Base-by-base conservation (phyloP, 2,797 vertebrate genomes). In the Onychomys leucogaster region DNA sequence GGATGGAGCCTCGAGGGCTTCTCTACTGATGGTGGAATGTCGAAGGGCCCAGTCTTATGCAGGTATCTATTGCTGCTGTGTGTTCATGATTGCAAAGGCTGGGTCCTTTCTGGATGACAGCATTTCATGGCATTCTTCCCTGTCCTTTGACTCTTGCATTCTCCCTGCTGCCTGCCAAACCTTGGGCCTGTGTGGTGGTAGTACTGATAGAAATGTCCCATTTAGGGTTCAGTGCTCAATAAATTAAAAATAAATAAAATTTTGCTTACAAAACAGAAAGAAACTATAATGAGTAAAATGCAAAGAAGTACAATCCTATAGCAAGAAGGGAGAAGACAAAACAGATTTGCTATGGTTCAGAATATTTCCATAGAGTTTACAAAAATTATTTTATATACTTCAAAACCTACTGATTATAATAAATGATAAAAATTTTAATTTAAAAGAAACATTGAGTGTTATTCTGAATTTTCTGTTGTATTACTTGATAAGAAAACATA, bases 401-500 rank as follows among this genome's bases (percentile, higher is more conserved):
- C 21, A 52, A 69, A 55, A 55, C 13, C 34, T 52, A 71, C 11
- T 11, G 12, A 67, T n/a, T 87, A 71, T 37, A 71, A 55, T 52
- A 86, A 52, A 86, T 87, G 16, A n/a, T 87, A n/a, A n/a, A 52
- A 85, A 46, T 14, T 25, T 55, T 86, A 4, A 71, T 52, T 11
- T 37, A 71, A 61, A 12, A 37, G 46, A 78, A 96, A 61, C 37
- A 61, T 2, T 23, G 34, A 73, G 34, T 5, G 27, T 21, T 34
- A 80, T 3, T 73, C 6, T 73, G 85, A 46, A 23, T 86, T 49
- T 34, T 86, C 9, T 43, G 29, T 97, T 76, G 10, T 67, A 34
- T 96, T 81, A 46, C 13, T 13, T 76, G 82, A 65, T 75, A 86
- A 86, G 80, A 37, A 86, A 94, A 75, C 61, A 78, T 83, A 16